Base-by-base conservation (phyloP, 2,888 invertebrate species). In the Dasysyrphus albostriatus region DNA sequence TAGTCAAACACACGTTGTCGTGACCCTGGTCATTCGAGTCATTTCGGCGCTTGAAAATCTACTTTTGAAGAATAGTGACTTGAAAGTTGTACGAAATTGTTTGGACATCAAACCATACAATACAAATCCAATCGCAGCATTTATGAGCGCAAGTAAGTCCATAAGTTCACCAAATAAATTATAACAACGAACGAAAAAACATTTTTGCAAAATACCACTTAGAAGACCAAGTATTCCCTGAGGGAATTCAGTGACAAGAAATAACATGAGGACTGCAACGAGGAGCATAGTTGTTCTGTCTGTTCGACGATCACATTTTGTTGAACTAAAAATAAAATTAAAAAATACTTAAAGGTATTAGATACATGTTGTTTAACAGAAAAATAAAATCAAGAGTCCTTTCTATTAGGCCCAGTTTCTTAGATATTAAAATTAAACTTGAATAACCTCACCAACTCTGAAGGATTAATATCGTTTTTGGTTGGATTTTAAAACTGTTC, bases 71-170 rank as follows among this genome's bases (percentile, higher is more conserved):
- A 98, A 98, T 29, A 93, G 73, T 10, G 92, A 91, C 37, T 92
- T 91, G 67, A 98, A 97, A 1, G 96, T 96, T 89, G 95, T 95
- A 16, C 98, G 94, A 92, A 98, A 98, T 94, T 98, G 98, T 88
- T 97, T 95, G 85, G 98, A 98, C 98, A 98, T 98, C 72, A 97
- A 94, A 90, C 98, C 98, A 92, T 98, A 98, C 56, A 98, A 94
- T 74, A 98, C 96, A 91, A 98, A 98, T 93, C 98, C 98, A 80
- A 98, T 96, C 0, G 98, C 97, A 9, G 98, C 97, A 92, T 98
- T 98, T 89, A 98, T 93, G 79, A 98, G 94, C 0, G 98, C 98
- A 90, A 98, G 92, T 83, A 98, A 95, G 93, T 98, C 98, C 95
- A 98, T 96, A 75, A 98, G 91, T 91, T 98, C 98, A 1, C 97